These are phyloP conservation scores for Sarcophaga rosellei DNA, from an alignment of 2,888 invertebrate genomes.

Conservation along the genomic window DNA sequence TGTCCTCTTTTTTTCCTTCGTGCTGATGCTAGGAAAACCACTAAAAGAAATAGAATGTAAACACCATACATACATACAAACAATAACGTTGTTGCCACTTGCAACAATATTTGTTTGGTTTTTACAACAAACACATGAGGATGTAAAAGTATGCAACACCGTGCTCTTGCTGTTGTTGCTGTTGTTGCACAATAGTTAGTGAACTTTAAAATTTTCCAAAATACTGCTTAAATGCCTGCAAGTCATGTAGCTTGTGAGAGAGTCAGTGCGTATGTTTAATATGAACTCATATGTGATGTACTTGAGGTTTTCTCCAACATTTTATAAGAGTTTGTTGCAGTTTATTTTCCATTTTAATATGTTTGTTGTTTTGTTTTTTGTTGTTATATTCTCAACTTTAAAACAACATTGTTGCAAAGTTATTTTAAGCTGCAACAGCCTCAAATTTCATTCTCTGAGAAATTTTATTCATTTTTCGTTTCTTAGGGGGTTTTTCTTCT, in stretches of 20 bases:
- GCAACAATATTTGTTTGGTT: slow-evolving; percentile 41
- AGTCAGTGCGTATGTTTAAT: background rate
- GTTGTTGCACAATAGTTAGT: slow-evolving; percentile 35
- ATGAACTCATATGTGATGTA: slow-evolving; percentile 35
- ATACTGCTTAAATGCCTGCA: slow-evolving; percentile 35
- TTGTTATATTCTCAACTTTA: slow-evolving; percentile 18
- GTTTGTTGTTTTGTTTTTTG: background rate
- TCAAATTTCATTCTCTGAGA: slow-evolving; percentile 29
- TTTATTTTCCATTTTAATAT: slow-evolving; percentile 40
- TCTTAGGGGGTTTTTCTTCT: accelerated
- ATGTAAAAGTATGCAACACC: slow-evolving; percentile 15
- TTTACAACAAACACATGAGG: slow-evolving; percentile 8
- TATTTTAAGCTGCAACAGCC: slow-evolving; percentile 44
- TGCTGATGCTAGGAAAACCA: slow-evolving; percentile 27
- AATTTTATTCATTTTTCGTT: slow-evolving; percentile 3
- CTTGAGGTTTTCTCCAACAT: slow-evolving; percentile 45
- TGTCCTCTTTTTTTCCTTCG: slow-evolving; percentile 18
- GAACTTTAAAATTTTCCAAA: slow-evolving; percentile 53
- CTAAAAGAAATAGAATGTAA: slow-evolving; percentile 46
- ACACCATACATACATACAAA: background rate
- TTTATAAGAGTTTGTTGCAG: slow-evolving; percentile 46
- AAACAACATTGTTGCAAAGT: slow-evolving; percentile 53
- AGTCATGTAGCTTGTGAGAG: background rate
- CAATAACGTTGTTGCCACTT: slow-evolving; percentile 34
- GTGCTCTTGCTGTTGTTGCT: background rate